phyloP scores from a whole-genome alignment of 2,113 vertebrate species.

The Nannobrachium achirus region DNA sequence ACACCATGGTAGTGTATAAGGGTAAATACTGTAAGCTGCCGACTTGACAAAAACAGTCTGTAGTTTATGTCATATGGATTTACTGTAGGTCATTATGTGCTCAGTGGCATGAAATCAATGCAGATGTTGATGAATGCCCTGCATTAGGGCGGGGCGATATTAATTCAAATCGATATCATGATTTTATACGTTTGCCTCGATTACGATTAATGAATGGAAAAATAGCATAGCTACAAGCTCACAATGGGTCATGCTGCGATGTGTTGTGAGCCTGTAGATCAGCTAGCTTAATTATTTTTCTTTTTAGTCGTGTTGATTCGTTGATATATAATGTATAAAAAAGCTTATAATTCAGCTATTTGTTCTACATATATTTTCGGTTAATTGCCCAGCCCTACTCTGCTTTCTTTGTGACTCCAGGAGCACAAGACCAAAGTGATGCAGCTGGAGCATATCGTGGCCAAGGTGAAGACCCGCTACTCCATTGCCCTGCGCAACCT shows the following conservation, averaged over 20 bases:
- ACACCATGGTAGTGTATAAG: neutral
- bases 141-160: no score
- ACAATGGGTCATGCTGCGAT: neutral
- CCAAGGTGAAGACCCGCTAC: slow-evolving; percentile 90
- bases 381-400: neutral
- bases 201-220: neutral
- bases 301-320: no score
- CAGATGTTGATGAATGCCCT: slow-evolving; percentile 20
- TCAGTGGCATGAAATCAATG: slow-evolving; percentile 33
- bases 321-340: no score
- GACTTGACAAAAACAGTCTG: neutral
- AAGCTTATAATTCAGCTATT: neutral
- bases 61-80: slow-evolving; percentile 16
- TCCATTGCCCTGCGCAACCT: slow-evolving; percentile 88
- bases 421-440: slow-evolving; percentile 91
- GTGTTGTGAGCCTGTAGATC: no score
- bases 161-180: no score
- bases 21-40: slow-evolving; percentile 4
- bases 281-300: no score
- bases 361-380: neutral
- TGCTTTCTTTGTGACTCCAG: slow-evolving; percentile 71
- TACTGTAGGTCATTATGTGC: slow-evolving; percentile 23
- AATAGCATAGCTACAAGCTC: neutral
- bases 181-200: no score
- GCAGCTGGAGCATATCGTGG: slow-evolving; percentile 83